Conservation (phyloP, 2,888 invertebrate genomes). For the Lasioglossum figueresi region DNA sequence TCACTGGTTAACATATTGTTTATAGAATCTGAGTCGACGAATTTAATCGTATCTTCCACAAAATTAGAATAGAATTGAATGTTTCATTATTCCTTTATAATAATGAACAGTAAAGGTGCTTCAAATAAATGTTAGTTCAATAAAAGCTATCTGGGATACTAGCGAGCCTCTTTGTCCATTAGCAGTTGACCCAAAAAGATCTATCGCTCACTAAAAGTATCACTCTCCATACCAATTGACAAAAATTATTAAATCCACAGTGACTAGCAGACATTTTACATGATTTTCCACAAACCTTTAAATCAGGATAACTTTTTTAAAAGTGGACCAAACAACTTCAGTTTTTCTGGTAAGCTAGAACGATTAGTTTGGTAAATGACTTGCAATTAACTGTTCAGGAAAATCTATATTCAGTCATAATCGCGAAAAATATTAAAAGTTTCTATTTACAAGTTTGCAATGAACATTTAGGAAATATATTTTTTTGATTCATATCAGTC, state of each 20-base stretch:
- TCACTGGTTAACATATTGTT: not conserved
- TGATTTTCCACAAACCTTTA: too few relatives aligned
- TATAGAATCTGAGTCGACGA: not conserved
- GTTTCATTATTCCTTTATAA: not conserved
- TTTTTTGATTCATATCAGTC: too few relatives aligned
- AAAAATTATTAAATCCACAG: not conserved
- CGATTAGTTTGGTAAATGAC: too few relatives aligned
- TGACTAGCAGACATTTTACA: too few relatives aligned
- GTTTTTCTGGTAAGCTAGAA: too few relatives aligned
- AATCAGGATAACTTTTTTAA: too few relatives aligned
- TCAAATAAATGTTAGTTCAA: not conserved
- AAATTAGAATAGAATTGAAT: not conserved
- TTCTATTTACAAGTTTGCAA: too few relatives aligned
- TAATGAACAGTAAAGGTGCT: not conserved
- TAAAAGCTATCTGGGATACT: not conserved
- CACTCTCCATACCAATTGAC: not conserved
- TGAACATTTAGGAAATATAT: too few relatives aligned
- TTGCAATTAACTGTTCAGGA: too few relatives aligned
- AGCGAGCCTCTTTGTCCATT: not conserved
- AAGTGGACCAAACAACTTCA: too few relatives aligned
- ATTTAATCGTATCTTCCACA: not conserved
- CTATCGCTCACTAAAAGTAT: not conserved
- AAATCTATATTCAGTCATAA: too few relatives aligned
- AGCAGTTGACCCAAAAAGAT: not conserved
- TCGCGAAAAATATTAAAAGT: too few relatives aligned